Evolutionary conservation across 2,113 vertebrate genomes (phyloP).

Genomic region (Crypturellus undulatus): DNA sequence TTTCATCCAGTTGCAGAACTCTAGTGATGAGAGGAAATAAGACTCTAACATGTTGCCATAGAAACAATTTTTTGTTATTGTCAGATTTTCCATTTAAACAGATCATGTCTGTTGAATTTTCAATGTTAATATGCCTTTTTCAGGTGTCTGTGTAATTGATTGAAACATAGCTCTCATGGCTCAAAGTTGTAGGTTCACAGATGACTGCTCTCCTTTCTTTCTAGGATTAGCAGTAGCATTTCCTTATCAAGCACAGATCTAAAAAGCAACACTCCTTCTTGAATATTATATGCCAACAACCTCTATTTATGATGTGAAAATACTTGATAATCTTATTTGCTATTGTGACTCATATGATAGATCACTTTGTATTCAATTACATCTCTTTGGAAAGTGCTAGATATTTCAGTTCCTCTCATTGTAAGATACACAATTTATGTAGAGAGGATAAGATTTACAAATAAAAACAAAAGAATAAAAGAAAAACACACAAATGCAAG

Average conservation of each 20-base stretch:
- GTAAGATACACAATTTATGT: background rate
- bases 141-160: background rate
- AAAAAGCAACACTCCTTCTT: background rate
- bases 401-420: background rate
- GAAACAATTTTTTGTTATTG: background rate
- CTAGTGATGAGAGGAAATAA: background rate
- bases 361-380: background rate
- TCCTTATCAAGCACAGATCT: conserved; percentile 9
- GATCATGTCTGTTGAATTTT: conserved; percentile 36
- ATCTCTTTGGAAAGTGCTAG: background rate
- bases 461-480: background rate
- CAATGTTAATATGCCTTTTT: background rate
- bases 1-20: background rate
- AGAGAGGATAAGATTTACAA: background rate
- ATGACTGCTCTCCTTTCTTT: background rate
- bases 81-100: conserved; percentile 48
- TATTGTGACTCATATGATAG: background rate
- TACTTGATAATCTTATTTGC: background rate
- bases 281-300: background rate
- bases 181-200: conserved; percentile 19
- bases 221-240: conserved; percentile 50
- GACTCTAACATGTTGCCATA: background rate
- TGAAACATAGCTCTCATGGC: background rate
- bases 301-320: conserved; percentile 16
- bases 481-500: background rate